These are phyloP conservation scores for Agrochola macilenta DNA, from an alignment of 2,888 invertebrate species.

Conservation along the genomic window DNA sequence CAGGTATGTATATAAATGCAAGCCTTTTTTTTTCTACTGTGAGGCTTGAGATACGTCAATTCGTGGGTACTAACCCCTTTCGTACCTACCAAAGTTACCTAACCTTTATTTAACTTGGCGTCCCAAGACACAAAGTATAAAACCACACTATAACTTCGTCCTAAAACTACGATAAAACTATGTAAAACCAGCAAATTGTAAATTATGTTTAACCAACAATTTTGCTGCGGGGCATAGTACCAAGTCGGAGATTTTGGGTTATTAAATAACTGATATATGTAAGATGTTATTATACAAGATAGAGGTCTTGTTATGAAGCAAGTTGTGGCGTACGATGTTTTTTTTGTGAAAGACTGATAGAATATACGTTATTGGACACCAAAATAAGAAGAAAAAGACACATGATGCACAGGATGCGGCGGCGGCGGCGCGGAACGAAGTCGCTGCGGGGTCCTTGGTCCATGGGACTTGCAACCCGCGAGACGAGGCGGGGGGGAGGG, in stretches of 20 bases:
- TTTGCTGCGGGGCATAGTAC: slow-evolving; percentile 20
- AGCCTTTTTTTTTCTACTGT: no score
- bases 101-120: not conserved
- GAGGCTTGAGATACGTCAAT: no score
- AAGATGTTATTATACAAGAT: not conserved
- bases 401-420: no score
- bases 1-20: no score
- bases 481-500: no score
- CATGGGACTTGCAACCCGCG: no score
- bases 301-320: not conserved
- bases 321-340: no score
- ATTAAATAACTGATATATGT: slow-evolving; percentile 31
- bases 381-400: not conserved
- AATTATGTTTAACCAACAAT: slow-evolving; percentile 24
- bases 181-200: slow-evolving; percentile 16
- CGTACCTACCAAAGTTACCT: not conserved
- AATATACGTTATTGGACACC: not conserved
- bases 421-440: no score
- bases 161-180: slow-evolving; percentile 28
- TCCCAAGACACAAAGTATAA: not conserved
- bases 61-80: not conserved
- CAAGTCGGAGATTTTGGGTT: not conserved
- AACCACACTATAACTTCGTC: not conserved
- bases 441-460: no score
- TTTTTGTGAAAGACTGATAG: not conserved